These are phyloP conservation scores for Crioceris asparagi DNA, from an alignment of 2,888 invertebrate species.

Conservation along the genomic window DNA sequence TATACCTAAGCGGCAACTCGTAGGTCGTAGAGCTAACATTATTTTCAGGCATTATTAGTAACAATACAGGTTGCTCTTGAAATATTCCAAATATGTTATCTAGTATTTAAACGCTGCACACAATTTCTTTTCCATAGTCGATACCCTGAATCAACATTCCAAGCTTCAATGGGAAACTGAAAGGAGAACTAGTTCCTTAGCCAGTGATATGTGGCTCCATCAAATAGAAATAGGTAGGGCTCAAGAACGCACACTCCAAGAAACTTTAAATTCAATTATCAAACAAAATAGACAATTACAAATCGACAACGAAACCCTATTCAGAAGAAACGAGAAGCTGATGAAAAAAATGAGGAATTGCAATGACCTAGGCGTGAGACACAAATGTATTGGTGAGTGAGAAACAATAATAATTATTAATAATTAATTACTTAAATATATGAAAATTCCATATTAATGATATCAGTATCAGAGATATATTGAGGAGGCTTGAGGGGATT, in stretches of 20 bases:
- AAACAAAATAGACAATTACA: conserved; percentile 31
- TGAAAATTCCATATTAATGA: no score
- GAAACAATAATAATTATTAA: no score
- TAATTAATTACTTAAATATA: no score
- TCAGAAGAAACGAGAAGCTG: conserved; percentile 27
- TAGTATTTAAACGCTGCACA: neutral
- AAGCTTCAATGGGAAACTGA: conserved; percentile 28
- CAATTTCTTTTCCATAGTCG: conserved; percentile 20
- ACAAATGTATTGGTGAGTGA: conserved; percentile 9
- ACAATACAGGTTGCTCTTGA: no score
- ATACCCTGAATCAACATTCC: conserved; percentile 23
- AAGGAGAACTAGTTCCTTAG: conserved; percentile 23
- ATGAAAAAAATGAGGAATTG: conserved; percentile 13
- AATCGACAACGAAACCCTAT: conserved; percentile 28
- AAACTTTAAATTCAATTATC: conserved; percentile 24
- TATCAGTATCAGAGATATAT: no score
- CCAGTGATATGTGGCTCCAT: conserved; percentile 30
- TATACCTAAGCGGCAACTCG: no score
- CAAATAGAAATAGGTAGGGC: conserved; percentile 27
- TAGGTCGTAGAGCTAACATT: no score
- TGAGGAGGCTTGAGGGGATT: no score
- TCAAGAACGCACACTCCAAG: conserved; percentile 26
- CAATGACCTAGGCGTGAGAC: conserved; percentile 11
- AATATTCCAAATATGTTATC: conserved; percentile 1
- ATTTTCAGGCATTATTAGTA: no score